These are phyloP conservation scores for Gavia stellata DNA, from an alignment of 2,113 vertebrate species.

Conservation along the genomic window DNA sequence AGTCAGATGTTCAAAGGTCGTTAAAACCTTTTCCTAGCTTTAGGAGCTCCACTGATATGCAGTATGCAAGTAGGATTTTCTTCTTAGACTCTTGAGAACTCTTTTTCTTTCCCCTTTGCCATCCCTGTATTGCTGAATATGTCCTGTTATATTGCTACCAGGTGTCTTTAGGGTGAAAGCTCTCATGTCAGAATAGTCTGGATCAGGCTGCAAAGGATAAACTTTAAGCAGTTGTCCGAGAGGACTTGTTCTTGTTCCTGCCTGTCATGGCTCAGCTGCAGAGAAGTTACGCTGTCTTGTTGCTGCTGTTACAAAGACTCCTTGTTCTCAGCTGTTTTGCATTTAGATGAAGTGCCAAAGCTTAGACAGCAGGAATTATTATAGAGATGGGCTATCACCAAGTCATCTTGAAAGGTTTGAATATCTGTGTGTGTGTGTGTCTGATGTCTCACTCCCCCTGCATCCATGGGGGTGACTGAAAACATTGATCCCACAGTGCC, in stretches of 20 bases:
- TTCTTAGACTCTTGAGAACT: not conserved
- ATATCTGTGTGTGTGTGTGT: not conserved
- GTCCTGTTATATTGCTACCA: not conserved
- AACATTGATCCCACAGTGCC: not conserved
- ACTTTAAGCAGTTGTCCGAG: not conserved
- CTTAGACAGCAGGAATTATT: not conserved
- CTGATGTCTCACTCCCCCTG: not conserved
- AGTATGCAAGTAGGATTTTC: not conserved
- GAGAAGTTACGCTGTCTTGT: not conserved
- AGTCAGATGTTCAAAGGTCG: constrained; percentile 18
- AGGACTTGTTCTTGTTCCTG: not conserved
- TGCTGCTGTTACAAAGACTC: not conserved
- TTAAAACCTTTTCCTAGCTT: constrained; percentile 1
- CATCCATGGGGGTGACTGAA: not conserved
- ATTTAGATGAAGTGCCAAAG: not conserved
- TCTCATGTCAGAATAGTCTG: not conserved
- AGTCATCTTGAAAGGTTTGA: not conserved
- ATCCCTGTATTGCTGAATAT: not conserved
- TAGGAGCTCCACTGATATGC: not conserved
- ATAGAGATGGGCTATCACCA: not conserved
- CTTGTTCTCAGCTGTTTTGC: not conserved
- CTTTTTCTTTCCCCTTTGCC: not conserved
- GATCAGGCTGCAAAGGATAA: not conserved
- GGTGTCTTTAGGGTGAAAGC: not conserved
- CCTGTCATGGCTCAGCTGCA: not conserved